Evolutionary conservation across 2,888 invertebrate species (phyloP), one percentile per base, ranked within the genome.

Genomic region (Synanthedon tipuliformis): DNA sequence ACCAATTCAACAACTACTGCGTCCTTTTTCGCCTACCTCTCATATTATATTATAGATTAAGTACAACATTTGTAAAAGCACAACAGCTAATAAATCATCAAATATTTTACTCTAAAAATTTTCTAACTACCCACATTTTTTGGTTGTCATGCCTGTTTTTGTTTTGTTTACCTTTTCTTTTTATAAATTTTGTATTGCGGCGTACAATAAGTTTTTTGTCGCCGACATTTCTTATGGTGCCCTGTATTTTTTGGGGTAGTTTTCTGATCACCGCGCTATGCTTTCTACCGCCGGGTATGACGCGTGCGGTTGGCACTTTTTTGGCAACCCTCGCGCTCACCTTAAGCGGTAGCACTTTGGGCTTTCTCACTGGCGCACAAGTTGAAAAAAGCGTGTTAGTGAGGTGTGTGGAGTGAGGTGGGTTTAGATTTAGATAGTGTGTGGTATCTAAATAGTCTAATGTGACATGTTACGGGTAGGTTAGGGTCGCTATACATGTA

Each of bases 171-270:
- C 85, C 85, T 86, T 82, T 84, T 56, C 79, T 66, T 54, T 74
- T 84, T 50, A 82, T 61, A 62, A 81, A 79, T 63, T 79, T 84
- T 18, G 70, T 56, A 52, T 74, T 78, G 56, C 84, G 68, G 53
- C 84, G 61, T 60, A 82, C 65, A 40, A 81, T 61, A 51, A 75
- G 71, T 56, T 78, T 78, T 63, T 75, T 80, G 59, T 81, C 81
- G 40, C 65, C 66, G 15, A 65, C 66, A 54, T 77, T 81, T 55
- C 77, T 65, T 12, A 67, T 62, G 0, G 60, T 55, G 34, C 63
- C 69, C 59, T 13, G 49, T 49, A 69, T 58, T 54, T 73, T 77
- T 59, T 67, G 66, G 52, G 73, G 61, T 51, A 69, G 50, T 59
- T 73, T 76, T 56, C 71, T 67, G 48, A 55, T 50, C 23, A 16